Percentiles rank a stretch among this genome's conserved stretches.
These are phyloP conservation scores for Triplophysa siluroides DNA, from an alignment of 2,113 vertebrate genomes.

Conservation along the genomic window DNA sequence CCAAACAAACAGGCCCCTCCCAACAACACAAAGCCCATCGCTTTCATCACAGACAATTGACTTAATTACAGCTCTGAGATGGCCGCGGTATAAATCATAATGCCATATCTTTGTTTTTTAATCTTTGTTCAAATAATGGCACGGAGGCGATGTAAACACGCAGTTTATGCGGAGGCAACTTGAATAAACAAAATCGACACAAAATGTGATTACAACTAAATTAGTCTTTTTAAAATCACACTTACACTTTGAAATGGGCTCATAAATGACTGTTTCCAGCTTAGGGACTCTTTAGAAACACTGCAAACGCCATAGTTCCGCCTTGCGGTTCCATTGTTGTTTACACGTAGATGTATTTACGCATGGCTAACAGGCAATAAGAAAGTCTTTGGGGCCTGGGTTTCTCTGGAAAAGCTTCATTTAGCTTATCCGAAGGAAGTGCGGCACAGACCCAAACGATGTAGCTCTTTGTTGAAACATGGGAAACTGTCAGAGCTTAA, in stretches of 20 bases:
- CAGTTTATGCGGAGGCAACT: slow-evolving; percentile 39
- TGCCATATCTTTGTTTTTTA: slow-evolving; percentile 43
- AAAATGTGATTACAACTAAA: slow-evolving; percentile 48
- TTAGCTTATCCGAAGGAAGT: slow-evolving; percentile 21
- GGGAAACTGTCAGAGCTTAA: neutral
- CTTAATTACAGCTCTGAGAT: slow-evolving; percentile 39
- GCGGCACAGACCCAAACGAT: neutral
- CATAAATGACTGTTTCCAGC: neutral
- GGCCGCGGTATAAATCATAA: slow-evolving; percentile 27
- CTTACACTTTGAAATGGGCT: slow-evolving; percentile 34
- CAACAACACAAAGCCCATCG: slow-evolving; percentile 38
- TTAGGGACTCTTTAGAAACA: neutral
- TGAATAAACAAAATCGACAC: slow-evolving; percentile 46
- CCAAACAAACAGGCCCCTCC: slow-evolving; percentile 44
- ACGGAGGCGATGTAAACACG: slow-evolving; percentile 39
- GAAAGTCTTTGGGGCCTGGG: slow-evolving; percentile 8
- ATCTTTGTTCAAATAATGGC: slow-evolving; percentile 46
- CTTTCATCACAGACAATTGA: slow-evolving; percentile 47
- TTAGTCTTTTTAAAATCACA: slow-evolving; percentile 37
- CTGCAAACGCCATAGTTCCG: neutral
- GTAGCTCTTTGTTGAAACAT: neutral
- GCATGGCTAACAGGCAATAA: slow-evolving; percentile 16
- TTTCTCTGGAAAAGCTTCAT: slow-evolving; percentile 37
- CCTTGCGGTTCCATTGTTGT: slow-evolving; percentile 19
- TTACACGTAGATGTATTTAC: slow-evolving; percentile 33